These are phyloP conservation scores for Drepanosiphum platanoidis DNA, from an alignment of 2,888 invertebrate genomes.

Conservation along the genomic window DNA sequence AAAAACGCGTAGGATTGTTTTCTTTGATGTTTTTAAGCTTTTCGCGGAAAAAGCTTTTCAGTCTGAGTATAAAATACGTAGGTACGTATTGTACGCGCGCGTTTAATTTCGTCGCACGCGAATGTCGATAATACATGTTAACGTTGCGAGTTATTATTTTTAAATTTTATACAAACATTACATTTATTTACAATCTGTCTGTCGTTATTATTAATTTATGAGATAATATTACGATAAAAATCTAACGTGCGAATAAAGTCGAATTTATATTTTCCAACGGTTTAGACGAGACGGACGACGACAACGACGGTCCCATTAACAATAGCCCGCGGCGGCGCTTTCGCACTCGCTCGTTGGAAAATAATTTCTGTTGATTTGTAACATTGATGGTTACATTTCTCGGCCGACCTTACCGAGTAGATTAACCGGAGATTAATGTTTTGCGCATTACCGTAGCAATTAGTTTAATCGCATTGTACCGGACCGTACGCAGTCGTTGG, in stretches of 20 bases:
- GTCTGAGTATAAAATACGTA: too few species aligned
- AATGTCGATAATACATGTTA: too few species aligned
- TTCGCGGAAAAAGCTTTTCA: neutral
- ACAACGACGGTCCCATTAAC: neutral
- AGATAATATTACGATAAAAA: neutral
- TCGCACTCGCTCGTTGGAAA: neutral
- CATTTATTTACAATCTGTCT: neutral
- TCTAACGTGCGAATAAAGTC: too few species aligned
- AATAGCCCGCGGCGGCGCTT: too few species aligned
- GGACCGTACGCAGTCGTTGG: neutral
- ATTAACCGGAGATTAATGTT: constrained; percentile 33
- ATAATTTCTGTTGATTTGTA: neutral
- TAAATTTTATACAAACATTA: neutral
- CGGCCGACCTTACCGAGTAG: neutral
- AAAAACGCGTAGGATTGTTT: neutral
- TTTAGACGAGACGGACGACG: neutral
- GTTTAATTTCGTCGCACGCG: neutral
- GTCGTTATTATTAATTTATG: neutral
- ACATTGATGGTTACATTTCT: neutral
- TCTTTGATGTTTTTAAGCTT: neutral
- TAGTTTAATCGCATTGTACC: constrained; percentile 30
- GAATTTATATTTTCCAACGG: neutral
- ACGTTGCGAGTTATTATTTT: neutral
- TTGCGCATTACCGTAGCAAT: constrained; percentile 4
- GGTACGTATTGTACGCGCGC: too few species aligned